phyloP scores from a whole-genome alignment of 2,888 invertebrate genomes.

The Habrosyne pyritoides region DNA sequence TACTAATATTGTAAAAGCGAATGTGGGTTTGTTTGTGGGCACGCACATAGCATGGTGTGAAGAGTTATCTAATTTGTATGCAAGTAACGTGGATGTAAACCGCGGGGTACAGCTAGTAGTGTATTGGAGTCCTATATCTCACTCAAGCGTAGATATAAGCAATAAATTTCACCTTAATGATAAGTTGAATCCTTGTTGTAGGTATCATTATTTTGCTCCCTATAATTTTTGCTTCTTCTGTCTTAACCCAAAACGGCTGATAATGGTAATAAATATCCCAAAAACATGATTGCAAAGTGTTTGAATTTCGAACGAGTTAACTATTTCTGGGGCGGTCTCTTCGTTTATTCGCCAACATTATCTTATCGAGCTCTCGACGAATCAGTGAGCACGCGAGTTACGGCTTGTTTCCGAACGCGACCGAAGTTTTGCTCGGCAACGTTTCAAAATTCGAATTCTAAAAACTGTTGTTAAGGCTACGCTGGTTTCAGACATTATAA shows the following conservation, averaged over 20 bases:
- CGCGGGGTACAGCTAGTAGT: too few relatives aligned
- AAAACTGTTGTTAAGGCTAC: slow-evolving; percentile 53
- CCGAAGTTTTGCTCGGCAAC: slow-evolving; percentile 40
- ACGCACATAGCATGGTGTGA: too few relatives aligned
- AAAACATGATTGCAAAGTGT: slow-evolving; percentile 35
- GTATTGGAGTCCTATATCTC: too few relatives aligned
- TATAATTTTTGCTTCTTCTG: slow-evolving; percentile 30
- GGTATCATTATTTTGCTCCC: too few relatives aligned
- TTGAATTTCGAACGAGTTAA: slow-evolving; percentile 25
- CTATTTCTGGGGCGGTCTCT: slow-evolving; percentile 41
- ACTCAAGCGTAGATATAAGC: too few relatives aligned
- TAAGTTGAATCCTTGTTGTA: too few relatives aligned
- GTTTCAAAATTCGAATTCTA: slow-evolving; percentile 49
- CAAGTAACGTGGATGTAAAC: too few relatives aligned
- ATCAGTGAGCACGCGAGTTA: slow-evolving; percentile 79
- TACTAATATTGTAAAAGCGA: too few relatives aligned
- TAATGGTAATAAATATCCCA: slow-evolving; percentile 8
- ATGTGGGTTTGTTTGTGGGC: too few relatives aligned
- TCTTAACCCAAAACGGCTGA: background rate
- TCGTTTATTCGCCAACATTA: slow-evolving; percentile 42
- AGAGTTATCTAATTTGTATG: too few relatives aligned
- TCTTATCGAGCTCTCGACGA: slow-evolving; percentile 70
- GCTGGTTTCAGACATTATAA: background rate
- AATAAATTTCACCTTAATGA: too few relatives aligned
- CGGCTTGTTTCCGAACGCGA: slow-evolving; percentile 44